Conservation (phyloP, 2,113 vertebrate genomes). For the Numida meleagris region DNA sequence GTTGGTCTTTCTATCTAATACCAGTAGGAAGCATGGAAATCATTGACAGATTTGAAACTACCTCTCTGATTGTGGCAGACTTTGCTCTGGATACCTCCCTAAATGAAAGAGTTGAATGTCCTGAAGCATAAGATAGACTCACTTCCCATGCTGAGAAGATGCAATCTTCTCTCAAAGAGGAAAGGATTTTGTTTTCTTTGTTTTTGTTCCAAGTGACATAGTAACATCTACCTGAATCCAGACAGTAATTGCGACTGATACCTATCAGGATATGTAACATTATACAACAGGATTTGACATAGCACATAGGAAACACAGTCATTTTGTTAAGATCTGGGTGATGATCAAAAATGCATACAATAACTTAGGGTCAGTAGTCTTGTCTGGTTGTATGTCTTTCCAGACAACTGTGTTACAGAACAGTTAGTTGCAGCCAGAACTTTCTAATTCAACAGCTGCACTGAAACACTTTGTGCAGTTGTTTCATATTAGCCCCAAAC, state of each 20-base stretch:
- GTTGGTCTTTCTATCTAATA: neutral
- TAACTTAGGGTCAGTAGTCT: neutral
- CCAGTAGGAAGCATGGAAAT: neutral
- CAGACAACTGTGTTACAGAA: constrained; percentile 20
- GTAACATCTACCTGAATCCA: constrained; percentile 35
- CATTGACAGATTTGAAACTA: neutral
- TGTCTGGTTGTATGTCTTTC: neutral
- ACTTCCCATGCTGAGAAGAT: constrained; percentile 31
- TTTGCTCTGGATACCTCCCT: neutral
- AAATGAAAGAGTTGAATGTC: constrained; percentile 26
- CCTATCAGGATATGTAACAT: constrained; percentile 15
- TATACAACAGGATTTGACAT: constrained; percentile 37
- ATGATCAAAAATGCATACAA: constrained; percentile 35
- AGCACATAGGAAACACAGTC: neutral
- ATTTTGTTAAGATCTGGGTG: constrained; percentile 2
- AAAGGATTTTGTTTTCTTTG: constrained; percentile 63
- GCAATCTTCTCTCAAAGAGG: constrained; percentile 37
- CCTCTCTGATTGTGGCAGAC: neutral
- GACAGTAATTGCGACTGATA: constrained; percentile 57
- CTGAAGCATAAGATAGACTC: constrained; percentile 11
- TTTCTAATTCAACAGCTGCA: neutral
- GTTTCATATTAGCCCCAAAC: neutral
- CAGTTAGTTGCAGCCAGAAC: constrained; percentile 6
- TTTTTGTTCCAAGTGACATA: constrained; percentile 63
- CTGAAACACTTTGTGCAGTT: neutral